A percentile compares a stretch with the other conserved stretches of the same genome.
These are phyloP conservation scores for Rhagonycha lutea DNA, from an alignment of 2,888 invertebrate genomes.

Conservation along the genomic window DNA sequence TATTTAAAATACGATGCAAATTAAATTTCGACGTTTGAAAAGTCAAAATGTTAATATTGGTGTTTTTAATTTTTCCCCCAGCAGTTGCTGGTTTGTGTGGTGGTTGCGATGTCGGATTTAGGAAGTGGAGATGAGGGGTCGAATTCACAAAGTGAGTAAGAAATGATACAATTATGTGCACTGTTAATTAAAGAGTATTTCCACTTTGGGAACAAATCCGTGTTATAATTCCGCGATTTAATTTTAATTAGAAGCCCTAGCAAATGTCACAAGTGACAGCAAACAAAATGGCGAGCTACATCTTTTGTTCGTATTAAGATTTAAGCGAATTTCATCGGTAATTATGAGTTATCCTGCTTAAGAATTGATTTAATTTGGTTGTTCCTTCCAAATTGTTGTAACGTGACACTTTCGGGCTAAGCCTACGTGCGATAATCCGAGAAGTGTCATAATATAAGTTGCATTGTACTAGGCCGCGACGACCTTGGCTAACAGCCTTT, in stretches of 20 bases:
- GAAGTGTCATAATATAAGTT: constrained; percentile 16
- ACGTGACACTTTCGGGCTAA: background rate
- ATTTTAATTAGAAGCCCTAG: background rate
- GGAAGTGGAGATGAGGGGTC: constrained; percentile 80
- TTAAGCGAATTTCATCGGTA: background rate
- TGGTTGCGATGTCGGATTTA: constrained; percentile 74
- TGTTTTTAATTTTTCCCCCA: constrained; percentile 38
- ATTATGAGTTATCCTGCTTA: background rate
- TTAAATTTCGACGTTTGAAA: background rate
- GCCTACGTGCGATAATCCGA: background rate
- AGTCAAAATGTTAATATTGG: constrained; percentile 2
- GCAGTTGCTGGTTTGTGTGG: constrained; percentile 52
- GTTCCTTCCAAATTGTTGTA: background rate
- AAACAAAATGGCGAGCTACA: constrained; percentile 30
- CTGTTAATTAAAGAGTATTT: background rate
- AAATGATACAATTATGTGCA: background rate
- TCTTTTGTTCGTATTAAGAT: constrained; percentile 17
- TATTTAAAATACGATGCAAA: background rate
- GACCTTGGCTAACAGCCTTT: constrained; percentile 56
- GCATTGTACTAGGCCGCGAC: constrained; percentile 53
- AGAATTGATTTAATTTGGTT: background rate
- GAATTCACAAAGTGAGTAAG: constrained; percentile 76
- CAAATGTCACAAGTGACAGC: constrained; percentile 19
- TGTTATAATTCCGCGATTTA: background rate
- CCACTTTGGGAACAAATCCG: background rate